A percentile compares a stretch with the other conserved stretches of the same genome.
phyloP scores from a whole-genome alignment of 2,113 vertebrate genomes.

The Takifugu flavidus region DNA sequence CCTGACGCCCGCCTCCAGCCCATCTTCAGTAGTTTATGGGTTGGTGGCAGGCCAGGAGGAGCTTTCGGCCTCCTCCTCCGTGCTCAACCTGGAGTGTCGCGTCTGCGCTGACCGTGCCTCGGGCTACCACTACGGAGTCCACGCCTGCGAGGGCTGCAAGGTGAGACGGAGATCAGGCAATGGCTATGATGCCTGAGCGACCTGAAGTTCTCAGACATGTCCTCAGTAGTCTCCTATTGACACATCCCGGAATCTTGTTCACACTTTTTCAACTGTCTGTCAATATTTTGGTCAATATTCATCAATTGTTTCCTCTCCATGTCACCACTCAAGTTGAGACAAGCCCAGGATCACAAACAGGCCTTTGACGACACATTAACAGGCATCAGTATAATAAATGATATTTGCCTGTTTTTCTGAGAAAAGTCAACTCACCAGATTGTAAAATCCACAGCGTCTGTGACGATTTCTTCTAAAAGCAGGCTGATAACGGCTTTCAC shows the following conservation, averaged over 20 bases:
- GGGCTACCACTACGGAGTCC: conserved; percentile 96
- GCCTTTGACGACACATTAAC: too few species aligned
- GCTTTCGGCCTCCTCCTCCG: conserved; percentile 62
- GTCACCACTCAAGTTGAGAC: neutral
- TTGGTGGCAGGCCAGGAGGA: conserved; percentile 72
- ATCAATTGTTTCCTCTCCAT: neutral
- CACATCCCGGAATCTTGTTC: too few species aligned
- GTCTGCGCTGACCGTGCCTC: conserved; percentile 96
- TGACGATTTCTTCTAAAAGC: neutral
- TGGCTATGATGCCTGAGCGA: neutral
- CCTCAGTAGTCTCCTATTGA: too few species aligned
- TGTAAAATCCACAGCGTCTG: neutral
- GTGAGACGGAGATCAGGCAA: conserved; percentile 61
- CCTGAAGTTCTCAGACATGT: too few species aligned
- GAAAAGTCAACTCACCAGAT: neutral
- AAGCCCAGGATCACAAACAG: neutral
- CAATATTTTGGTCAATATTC: too few species aligned
- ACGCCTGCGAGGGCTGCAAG: conserved; percentile 99
- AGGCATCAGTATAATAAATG: too few species aligned
- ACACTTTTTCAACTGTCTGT: too few species aligned
- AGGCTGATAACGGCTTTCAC: conserved; percentile 4
- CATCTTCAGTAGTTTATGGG: conserved; percentile 80
- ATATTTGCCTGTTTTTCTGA: too few species aligned
- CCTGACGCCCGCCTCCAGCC: conserved; percentile 91
- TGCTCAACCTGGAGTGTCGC: conserved; percentile 89